Conservation (phyloP, 2,797 vertebrate species). For the Phalanger gymnotis region DNA sequence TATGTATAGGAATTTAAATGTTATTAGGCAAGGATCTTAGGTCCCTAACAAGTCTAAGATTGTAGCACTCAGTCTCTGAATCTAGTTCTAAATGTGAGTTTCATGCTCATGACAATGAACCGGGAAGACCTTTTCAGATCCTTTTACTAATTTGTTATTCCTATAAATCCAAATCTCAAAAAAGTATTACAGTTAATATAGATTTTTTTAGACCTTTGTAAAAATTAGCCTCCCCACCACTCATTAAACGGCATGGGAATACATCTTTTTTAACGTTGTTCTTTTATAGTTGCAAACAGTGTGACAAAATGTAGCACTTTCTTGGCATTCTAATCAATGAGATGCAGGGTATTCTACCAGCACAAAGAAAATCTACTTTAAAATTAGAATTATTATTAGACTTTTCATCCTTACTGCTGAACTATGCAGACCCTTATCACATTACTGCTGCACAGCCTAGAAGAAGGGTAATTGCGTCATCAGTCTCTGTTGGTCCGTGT, state of each 20-base stretch:
- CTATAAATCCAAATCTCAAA: not conserved
- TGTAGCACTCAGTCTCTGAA: not conserved
- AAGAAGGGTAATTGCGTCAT: slow-evolving; percentile 74
- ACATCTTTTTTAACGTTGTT: slow-evolving; percentile 56
- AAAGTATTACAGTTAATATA: slow-evolving; percentile 48
- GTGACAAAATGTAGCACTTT: slow-evolving; percentile 52
- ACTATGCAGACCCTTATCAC: slow-evolving; percentile 65
- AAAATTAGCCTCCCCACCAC: slow-evolving; percentile 59
- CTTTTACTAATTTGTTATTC: not conserved
- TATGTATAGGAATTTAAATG: not conserved
- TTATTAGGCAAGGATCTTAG: not conserved
- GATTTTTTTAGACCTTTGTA: slow-evolving; percentile 27
- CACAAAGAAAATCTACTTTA: slow-evolving; percentile 66
- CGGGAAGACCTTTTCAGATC: not conserved
- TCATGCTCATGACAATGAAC: not conserved
- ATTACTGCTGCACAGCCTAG: slow-evolving; percentile 44
- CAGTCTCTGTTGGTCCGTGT: slow-evolving; percentile 71
- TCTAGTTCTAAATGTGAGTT: not conserved
- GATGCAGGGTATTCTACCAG: slow-evolving; percentile 59
- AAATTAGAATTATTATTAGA: slow-evolving; percentile 74
- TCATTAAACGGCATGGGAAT: slow-evolving; percentile 70
- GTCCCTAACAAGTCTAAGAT: not conserved
- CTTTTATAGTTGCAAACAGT: slow-evolving; percentile 59
- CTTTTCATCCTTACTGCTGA: slow-evolving; percentile 72
- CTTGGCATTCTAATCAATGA: slow-evolving; percentile 71